Conservation (phyloP, 2,113 vertebrate species). For the Menura novaehollandiae region DNA sequence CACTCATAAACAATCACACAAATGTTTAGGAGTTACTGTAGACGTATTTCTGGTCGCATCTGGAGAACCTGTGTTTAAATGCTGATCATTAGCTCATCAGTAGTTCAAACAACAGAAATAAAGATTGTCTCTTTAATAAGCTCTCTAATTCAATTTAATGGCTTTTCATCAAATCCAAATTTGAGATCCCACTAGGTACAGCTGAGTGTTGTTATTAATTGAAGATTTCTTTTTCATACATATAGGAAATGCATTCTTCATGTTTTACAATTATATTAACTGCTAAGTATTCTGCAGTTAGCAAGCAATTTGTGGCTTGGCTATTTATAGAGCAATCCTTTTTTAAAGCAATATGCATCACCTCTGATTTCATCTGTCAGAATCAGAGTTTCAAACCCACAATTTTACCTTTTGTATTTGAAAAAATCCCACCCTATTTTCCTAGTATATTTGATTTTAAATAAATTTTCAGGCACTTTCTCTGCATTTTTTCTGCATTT, state of each 20-base stretch:
- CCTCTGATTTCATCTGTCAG: background rate
- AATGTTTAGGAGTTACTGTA: background rate
- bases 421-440: fast-evolving
- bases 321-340: background rate
- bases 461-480: background rate
- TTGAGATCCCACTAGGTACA: background rate
- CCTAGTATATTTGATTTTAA: background rate
- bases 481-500: background rate
- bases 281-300: background rate
- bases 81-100: background rate
- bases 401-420: background rate
- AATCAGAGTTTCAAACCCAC: background rate
- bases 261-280: conserved; percentile 37
- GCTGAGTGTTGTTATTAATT: conserved; percentile 31
- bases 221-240: conserved; percentile 4
- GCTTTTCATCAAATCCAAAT: conserved; percentile 32
- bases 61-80: background rate
- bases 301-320: background rate
- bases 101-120: conserved; percentile 27
- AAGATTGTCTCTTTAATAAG: conserved; percentile 22
- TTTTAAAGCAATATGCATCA: background rate
- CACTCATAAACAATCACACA: background rate
- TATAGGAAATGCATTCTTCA: conserved; percentile 12
- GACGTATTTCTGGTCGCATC: background rate
- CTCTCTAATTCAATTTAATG: conserved; percentile 13